Percentiles rank a stretch among this genome's conserved stretches.
Conservation (phyloP, 2,888 invertebrate genomes). For the Aproaerema taeniolella region DNA sequence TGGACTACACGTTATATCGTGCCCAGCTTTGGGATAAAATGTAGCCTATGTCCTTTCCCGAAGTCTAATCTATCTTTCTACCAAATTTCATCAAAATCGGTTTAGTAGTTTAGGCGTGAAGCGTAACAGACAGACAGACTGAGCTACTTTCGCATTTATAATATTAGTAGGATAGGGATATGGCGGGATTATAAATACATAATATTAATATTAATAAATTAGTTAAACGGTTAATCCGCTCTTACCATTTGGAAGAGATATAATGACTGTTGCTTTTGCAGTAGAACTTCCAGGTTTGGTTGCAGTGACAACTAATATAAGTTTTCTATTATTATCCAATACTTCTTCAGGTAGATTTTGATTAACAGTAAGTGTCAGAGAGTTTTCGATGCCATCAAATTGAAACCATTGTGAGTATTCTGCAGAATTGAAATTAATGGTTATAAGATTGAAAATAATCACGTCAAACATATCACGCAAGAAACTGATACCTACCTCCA, state of each 20-base stretch:
- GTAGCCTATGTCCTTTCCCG: no score
- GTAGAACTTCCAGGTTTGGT: constrained; percentile 13
- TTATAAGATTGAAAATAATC: neutral
- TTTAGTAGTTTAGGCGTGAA: no score
- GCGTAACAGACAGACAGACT: no score
- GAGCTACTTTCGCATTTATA: no score
- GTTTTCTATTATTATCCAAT: constrained; percentile 18
- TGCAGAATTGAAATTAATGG: constrained; percentile 5
- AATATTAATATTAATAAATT: constrained; percentile 14
- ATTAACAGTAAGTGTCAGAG: constrained; percentile 6
- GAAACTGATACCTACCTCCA: constrained; percentile 25
- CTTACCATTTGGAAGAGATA: constrained; percentile 21
- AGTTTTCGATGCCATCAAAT: constrained; percentile 9
- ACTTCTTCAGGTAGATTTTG: constrained; percentile 19
- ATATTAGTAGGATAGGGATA: no score
- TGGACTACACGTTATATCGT: no score
- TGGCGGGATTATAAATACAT: constrained; percentile 2
- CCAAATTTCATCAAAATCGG: no score
- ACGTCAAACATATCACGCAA: no score
- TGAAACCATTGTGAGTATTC: constrained; percentile 19
- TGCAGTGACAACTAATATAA: constrained; percentile 20
- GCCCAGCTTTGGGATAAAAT: no score
- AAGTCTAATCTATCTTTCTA: no score
- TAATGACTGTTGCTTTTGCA: constrained; percentile 21
- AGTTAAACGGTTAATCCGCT: constrained; percentile 5